These are phyloP conservation scores for Acanthosepion esculentum DNA, from an alignment of 2,888 invertebrate genomes.

Conservation along the genomic window DNA sequence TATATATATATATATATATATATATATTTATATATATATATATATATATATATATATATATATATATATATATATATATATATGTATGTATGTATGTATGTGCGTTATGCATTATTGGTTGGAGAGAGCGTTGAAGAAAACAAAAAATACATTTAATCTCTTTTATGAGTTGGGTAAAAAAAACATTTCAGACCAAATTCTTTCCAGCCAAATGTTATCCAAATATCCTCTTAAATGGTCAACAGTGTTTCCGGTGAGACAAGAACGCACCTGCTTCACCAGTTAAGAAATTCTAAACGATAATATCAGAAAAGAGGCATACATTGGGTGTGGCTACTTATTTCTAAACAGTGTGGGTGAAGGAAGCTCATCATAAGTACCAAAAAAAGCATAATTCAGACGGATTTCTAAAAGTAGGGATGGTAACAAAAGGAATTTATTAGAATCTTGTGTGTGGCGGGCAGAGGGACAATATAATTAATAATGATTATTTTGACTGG, in stretches of 20 bases:
- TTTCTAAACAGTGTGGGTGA: not conserved
- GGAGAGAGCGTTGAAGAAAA: not conserved
- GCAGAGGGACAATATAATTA: no score
- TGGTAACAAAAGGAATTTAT: not conserved
- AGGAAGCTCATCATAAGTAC: not conserved
- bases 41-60: not conserved
- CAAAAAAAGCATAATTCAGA: not conserved
- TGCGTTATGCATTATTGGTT: no score
- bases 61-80: not conserved
- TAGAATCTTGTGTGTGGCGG: no score
- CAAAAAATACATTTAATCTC: not conserved
- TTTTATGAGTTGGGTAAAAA: not conserved
- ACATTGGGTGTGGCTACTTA: not conserved
- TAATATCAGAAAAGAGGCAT: not conserved
- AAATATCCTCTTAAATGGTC: not conserved
- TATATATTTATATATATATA: not conserved
- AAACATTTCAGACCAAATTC: not conserved
- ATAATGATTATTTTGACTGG: no score
- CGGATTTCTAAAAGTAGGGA: not conserved
- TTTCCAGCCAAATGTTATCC: not conserved
- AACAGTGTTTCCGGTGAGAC: not conserved
- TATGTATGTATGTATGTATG: not conserved
- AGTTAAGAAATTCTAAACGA: not conserved
- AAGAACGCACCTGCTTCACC: not conserved
- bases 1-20: not conserved